These are phyloP conservation scores for Drosophila leonis DNA, from an alignment of 2,888 invertebrate genomes.

Conservation along the genomic window DNA sequence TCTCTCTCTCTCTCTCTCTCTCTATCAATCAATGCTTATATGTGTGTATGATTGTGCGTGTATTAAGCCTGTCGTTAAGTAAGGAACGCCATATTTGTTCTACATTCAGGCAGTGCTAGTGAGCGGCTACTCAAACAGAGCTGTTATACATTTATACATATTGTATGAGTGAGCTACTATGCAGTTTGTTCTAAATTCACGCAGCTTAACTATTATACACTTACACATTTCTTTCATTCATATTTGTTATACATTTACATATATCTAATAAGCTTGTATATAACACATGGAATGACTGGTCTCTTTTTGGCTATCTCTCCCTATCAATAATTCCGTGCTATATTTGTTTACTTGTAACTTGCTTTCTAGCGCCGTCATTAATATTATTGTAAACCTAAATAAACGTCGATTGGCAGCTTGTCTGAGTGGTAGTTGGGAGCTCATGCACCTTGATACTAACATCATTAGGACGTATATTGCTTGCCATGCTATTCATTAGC, in stretches of 20 bases:
- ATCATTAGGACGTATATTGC: constrained; percentile 39
- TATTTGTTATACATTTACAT: constrained; percentile 17
- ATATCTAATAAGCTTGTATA: neutral
- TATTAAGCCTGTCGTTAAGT: neutral
- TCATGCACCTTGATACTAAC: constrained; percentile 32
- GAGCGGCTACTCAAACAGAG: neutral
- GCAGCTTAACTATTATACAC: neutral
- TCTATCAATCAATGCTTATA: neutral
- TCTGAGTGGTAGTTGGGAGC: constrained; percentile 33
- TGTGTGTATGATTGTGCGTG: neutral
- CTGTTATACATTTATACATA: neutral
- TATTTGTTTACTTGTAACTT: constrained; percentile 7
- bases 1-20: neutral
- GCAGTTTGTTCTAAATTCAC: neutral
- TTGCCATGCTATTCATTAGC: constrained; percentile 32
- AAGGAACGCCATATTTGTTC: neutral
- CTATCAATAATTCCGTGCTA: constrained; percentile 7
- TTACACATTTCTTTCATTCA: neutral
- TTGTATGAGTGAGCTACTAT: neutral
- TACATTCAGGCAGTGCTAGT: neutral
- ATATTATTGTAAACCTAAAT: constrained; percentile 59
- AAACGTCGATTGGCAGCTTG: constrained; percentile 42
- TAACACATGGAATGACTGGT: constrained; percentile 8
- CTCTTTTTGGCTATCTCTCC: constrained; percentile 9
- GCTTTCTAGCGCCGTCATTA: constrained; percentile 52